Evolutionary conservation across 1,140 invertebrate species (phyloP), one percentile per base, ranked within the genome.

Genomic region (Caenorhabditis tropicalis): DNA sequence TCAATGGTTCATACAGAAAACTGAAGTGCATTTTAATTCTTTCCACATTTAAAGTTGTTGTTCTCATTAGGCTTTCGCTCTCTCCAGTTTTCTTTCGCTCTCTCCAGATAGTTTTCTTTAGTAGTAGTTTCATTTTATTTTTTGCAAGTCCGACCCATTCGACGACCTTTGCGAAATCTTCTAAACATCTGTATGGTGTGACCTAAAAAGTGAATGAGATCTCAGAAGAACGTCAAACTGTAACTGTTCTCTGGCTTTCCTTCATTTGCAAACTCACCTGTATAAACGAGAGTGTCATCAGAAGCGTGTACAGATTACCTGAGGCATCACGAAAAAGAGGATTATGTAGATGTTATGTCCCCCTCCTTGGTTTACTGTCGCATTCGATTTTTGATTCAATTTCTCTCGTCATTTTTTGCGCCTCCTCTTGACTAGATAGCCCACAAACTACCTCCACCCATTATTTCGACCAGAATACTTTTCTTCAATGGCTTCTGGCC

Each of bases 401-500:
- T 65, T 58, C 29, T 6, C 58, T 36, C 58, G 31, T 65, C 31
- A 65, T 65, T 74, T 74, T 74, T 74, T 74, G 65, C 5, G 39
- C 24, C 12, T 27, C 15, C 1, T 74, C 36, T 12, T 24, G 33
- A 15, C 9, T 43, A n/a, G 24, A 43, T 46, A 43, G 36, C 36
- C 19, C 36, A 56, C 53, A 56, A 15, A 74, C 36, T 27, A 43
- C n/a, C n/a, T 46, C 65, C 36, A 24, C 33, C 36, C 65, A 74
- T 74, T 74, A 74, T 74, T 74, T 74, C 36, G 36, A 74, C 65
- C 36, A 74, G 43, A 74, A 74, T 74, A 36, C 65, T 74, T 74
- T 74, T 74, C 65, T 36, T 74, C 65, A 74, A 74, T 74, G 36
- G 36, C 65, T 74, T 74, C 65, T 74, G 65, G 65, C 65, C 65